Evolutionary conservation across 37 sponge, comb jelly and placozoan species (phyloP).

Genomic region (Trichoplax adhaerens): DNA sequence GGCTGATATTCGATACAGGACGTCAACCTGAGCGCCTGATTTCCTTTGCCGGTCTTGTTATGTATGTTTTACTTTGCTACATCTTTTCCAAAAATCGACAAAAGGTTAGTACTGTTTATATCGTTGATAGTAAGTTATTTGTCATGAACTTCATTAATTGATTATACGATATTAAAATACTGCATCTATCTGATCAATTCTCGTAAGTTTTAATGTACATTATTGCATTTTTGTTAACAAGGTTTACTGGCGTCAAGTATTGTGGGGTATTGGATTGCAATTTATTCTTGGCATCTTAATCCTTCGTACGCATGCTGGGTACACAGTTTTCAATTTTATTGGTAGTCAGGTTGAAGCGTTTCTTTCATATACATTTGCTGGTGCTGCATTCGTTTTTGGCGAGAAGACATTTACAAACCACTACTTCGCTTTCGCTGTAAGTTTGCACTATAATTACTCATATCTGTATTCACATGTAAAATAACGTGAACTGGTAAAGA

Average conservation of each 20-base stretch:
- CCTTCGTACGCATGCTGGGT: slow-evolving; percentile 9
- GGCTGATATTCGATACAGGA: too few relatives aligned
- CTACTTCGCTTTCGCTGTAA: too few relatives aligned
- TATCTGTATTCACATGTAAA: too few relatives aligned
- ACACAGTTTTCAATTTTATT: slow-evolving; percentile 12
- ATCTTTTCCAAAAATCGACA: slow-evolving; percentile 7
- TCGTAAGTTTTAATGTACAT: neutral
- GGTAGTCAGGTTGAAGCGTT: neutral
- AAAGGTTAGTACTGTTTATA: slow-evolving; percentile 1
- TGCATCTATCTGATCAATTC: neutral
- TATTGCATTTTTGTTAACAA: neutral
- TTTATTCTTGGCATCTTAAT: slow-evolving; percentile 12
- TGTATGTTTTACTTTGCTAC: slow-evolving; percentile 13
- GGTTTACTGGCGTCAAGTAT: slow-evolving; percentile 15
- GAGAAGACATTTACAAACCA: too few relatives aligned
- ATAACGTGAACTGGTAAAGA: too few relatives aligned
- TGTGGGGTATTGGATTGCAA: slow-evolving; percentile 17
- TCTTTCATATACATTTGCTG: too few relatives aligned
- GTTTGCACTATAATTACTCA: too few relatives aligned
- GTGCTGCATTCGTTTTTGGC: too few relatives aligned
- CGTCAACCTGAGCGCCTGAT: too few relatives aligned
- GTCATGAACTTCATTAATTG: neutral
- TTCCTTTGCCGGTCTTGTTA: slow-evolving; percentile 2
- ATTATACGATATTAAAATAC: neutral
- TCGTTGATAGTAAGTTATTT: neutral